phyloP scores from a whole-genome alignment of 1,140 invertebrate genomes.

The Caenorhabditis tropicalis region DNA sequence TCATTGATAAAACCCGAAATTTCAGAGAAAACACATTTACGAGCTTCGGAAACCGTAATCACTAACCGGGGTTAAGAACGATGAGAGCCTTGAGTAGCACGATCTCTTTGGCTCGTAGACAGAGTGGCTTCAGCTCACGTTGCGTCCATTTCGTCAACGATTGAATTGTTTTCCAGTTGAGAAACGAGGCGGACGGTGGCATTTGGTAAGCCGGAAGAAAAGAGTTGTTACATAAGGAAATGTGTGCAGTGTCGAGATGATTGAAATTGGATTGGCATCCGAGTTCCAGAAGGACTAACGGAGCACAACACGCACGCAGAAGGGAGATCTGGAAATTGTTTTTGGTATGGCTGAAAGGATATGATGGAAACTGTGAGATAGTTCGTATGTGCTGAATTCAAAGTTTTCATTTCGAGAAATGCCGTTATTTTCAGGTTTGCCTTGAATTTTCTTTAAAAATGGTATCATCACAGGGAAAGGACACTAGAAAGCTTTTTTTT shows the following conservation, averaged over 20 bases:
- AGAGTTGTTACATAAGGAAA: constrained; percentile 57
- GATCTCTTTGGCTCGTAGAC: constrained; percentile 57
- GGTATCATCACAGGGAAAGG: too few relatives aligned
- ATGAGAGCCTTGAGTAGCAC: constrained; percentile 63
- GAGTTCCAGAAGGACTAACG: constrained; percentile 66
- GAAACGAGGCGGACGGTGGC: constrained; percentile 53
- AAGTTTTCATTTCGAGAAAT: too few relatives aligned
- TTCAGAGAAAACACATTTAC: neutral
- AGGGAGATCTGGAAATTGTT: constrained; percentile 59
- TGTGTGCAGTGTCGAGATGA: constrained; percentile 54
- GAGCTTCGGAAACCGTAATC: neutral
- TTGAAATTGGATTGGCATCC: constrained; percentile 58
- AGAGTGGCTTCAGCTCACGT: constrained; percentile 54
- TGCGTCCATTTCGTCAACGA: constrained; percentile 57
- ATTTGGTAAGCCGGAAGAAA: neutral
- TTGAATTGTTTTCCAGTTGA: constrained; percentile 60
- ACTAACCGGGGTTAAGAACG: constrained; percentile 57
- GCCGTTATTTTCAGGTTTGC: too few relatives aligned
- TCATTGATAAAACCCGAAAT: neutral
- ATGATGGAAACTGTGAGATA: too few relatives aligned
- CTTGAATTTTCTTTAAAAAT: too few relatives aligned
- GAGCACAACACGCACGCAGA: constrained; percentile 59
- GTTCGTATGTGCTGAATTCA: too few relatives aligned
- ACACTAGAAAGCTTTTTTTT: too few relatives aligned
- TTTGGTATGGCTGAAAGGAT: too few relatives aligned